Percentiles rank a stretch among this genome's conserved stretches.
These are phyloP conservation scores for Chydorus sphaericus DNA, from an alignment of 2,888 invertebrate species.

Conservation along the genomic window DNA sequence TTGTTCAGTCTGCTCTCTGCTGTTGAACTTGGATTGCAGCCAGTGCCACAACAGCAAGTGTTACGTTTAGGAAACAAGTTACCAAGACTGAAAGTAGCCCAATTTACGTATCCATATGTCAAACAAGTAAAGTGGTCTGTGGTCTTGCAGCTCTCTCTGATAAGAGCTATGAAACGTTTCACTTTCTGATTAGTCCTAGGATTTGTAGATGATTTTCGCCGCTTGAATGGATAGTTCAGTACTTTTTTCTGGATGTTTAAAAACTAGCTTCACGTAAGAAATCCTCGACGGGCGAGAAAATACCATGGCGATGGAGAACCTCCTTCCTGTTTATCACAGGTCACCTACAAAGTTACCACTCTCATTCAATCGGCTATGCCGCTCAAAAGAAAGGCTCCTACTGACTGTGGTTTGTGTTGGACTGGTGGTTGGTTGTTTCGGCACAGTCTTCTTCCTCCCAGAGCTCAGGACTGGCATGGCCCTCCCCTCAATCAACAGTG, in stretches of 20 bases:
- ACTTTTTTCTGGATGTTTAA: too few species aligned
- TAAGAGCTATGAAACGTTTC: neutral
- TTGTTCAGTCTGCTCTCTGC: neutral
- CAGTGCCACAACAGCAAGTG: neutral
- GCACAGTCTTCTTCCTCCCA: constrained; percentile 81
- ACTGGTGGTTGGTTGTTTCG: constrained; percentile 83
- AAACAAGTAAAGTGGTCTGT: neutral
- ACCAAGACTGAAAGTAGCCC: too few species aligned
- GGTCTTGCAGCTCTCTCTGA: neutral
- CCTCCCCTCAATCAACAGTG: constrained; percentile 36
- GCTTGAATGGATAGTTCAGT: too few species aligned
- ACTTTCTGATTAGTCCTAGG: too few species aligned
- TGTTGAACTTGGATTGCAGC: neutral
- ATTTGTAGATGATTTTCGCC: too few species aligned
- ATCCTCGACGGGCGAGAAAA: too few species aligned
- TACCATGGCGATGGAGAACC: neutral
- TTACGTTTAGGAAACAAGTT: neutral
- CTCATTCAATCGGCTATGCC: neutral
- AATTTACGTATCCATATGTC: neutral
- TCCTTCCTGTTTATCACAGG: constrained; percentile 5
- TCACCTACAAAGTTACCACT: constrained; percentile 1
- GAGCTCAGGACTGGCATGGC: constrained; percentile 46
- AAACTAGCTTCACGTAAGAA: too few species aligned
- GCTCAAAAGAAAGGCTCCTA: constrained; percentile 61
- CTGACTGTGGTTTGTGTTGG: constrained; percentile 78